Conservation (phyloP, 2,888 invertebrate genomes). For the Drosophila austrosaltans region DNA sequence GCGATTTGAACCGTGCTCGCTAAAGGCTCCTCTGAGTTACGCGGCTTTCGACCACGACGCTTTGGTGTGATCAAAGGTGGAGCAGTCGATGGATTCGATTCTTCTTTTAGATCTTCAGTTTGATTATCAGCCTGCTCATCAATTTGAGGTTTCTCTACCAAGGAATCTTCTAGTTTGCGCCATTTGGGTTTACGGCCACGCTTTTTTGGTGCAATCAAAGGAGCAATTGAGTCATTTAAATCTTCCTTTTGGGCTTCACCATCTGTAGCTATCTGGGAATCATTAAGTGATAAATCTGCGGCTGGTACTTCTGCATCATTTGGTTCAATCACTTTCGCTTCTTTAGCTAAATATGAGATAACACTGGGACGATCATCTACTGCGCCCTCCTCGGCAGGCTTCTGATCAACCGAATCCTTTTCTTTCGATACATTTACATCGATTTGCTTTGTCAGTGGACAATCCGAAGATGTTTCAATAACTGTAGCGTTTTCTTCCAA, state of each 20-base stretch:
- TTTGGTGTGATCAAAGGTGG: background rate
- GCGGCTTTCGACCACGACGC: slow-evolving; percentile 14
- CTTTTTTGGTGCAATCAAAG: slow-evolving; percentile 19
- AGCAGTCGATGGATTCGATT: background rate
- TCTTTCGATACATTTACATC: background rate
- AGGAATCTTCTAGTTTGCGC: background rate
- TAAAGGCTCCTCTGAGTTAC: background rate
- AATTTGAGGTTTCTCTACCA: background rate
- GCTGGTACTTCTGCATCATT: background rate
- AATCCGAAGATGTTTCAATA: background rate
- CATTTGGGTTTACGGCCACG: slow-evolving; percentile 31
- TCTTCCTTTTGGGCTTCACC: background rate
- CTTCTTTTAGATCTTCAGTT: background rate
- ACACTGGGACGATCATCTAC: background rate
- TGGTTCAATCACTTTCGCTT: background rate
- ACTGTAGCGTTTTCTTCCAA: background rate
- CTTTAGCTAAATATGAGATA: background rate
- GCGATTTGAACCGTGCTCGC: too few relatives aligned
- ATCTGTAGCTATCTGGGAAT: background rate
- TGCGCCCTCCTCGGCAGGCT: background rate
- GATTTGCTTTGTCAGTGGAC: background rate
- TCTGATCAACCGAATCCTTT: background rate
- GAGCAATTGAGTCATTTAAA: background rate
- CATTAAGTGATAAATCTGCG: background rate
- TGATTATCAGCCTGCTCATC: background rate